A percentile compares a stretch with the other conserved stretches of the same genome.
Evolutionary conservation across 2,113 vertebrate species (phyloP).

Genomic region (human (Homo sapiens)): GRCh38 chr3:129469001-129469500

Average conservation of each 20-base stretch:
- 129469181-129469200: not conserved
- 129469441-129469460: not conserved
- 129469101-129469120: not conserved
- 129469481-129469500: not conserved
- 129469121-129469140: not conserved
- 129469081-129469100: not conserved
- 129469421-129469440: not conserved
- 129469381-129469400: conserved; percentile 97
- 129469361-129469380: conserved; percentile 98
- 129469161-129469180: not conserved
- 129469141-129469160: not conserved
- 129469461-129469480: not conserved
- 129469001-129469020: not conserved
- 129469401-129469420: conserved; percentile 98
- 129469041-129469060: not conserved
- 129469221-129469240: conserved; percentile 12
- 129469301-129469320: conserved; percentile 50
- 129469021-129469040: not conserved
- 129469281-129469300: conserved; percentile 12
- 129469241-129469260: conserved; percentile 8
- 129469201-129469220: not conserved
- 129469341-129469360: conserved; percentile 97
- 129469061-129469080: not conserved
- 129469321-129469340: conserved; percentile 78
- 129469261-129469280: conserved; percentile 68